Base-by-base conservation (phyloP, 2,888 invertebrate genomes). In the Nymphalis c-album region DNA sequence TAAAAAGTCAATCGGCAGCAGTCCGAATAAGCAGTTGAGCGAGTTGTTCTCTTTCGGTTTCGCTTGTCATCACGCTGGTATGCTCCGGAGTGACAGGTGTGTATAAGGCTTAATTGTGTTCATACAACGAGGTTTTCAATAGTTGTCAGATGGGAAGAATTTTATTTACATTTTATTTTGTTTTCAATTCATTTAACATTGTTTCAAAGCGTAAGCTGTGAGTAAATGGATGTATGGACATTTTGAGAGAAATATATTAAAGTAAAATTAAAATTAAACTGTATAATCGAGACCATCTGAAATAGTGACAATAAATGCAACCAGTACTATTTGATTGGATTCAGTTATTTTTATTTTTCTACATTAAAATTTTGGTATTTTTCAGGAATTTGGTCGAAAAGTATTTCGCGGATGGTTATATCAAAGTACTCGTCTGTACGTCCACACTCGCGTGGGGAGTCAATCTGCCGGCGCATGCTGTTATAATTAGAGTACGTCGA, bases 391-490 rank as follows among this genome's bases (percentile, higher is more conserved):
- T 97, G 88, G 96, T 97, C 0, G 99, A 99, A 86, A 96, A 96
- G 83, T 96, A 96, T 78, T 99, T 99, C 83, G 90, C 95, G 0
- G 96, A 96, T 67, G 99, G 99, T 0, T 94, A 95, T 72, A 95
- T 98, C 69, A 97, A 96, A 82, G 98, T 97, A 0, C 91, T 99
- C 2, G 97, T 98, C 10, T 99, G 99, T 84, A 99, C 99, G 0
- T 97, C 99, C 0, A 99, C 99, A 0, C 92, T 99, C 45, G 99
- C 99, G 35, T 99, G 99, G 99, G 99, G 99, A 76, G 99, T 99
- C 7, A 99, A 99, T 91, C 93, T 99, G 73, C 99, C 99, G 0
- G 99, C 99, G 0, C 99, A 99, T 85, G 99, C 98, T 45, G 99
- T 99, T 72, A 95, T 99, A 60, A 98, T 98, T 73, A 95, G 97